Evolutionary conservation across 1,140 invertebrate species (phyloP).

Genomic region (Drosophila guanche): DNA sequence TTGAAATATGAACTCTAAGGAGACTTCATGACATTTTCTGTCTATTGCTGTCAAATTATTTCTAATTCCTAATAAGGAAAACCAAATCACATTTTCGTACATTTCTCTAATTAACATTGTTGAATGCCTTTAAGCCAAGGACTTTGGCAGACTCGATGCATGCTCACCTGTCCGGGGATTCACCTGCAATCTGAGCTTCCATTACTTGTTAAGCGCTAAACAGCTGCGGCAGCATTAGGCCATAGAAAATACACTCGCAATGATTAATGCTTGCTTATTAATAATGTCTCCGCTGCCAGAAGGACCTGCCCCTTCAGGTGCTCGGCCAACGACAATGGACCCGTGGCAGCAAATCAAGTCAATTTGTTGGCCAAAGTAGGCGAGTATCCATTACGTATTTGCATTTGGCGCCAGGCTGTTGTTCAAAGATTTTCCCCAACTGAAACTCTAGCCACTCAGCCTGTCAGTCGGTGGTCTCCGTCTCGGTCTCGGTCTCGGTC

Average conservation of each 20-base stretch:
- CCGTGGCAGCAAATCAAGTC: constrained; percentile 53
- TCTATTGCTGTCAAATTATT: too few relatives aligned
- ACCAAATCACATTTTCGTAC: neutral
- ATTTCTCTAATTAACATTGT: constrained; percentile 33
- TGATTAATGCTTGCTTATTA: constrained; percentile 72
- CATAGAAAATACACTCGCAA: constrained; percentile 24
- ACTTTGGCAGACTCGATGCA: constrained; percentile 3
- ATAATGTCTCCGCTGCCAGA: constrained; percentile 40
- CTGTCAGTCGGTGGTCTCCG: neutral
- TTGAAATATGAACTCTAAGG: too few relatives aligned
- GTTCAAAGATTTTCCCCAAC: neutral
- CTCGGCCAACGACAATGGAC: constrained; percentile 2
- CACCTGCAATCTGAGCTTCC: constrained; percentile 52
- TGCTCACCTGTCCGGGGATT: constrained; percentile 29
- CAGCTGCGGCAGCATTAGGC: constrained; percentile 43
- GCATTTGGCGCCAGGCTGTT: constrained; percentile 56
- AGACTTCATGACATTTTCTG: too few relatives aligned
- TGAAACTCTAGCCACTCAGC: constrained; percentile 32
- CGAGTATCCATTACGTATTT: constrained; percentile 72
- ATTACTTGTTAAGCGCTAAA: constrained; percentile 62
- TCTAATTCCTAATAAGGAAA: too few relatives aligned
- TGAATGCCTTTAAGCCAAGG: constrained; percentile 6
- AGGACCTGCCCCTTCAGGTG: constrained; percentile 49
- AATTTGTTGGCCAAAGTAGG: constrained; percentile 51
- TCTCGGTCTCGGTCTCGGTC: too few relatives aligned